Evolutionary conservation across 2,113 vertebrate species (phyloP).

Genomic region (Epinephelus fuscoguttatus): DNA sequence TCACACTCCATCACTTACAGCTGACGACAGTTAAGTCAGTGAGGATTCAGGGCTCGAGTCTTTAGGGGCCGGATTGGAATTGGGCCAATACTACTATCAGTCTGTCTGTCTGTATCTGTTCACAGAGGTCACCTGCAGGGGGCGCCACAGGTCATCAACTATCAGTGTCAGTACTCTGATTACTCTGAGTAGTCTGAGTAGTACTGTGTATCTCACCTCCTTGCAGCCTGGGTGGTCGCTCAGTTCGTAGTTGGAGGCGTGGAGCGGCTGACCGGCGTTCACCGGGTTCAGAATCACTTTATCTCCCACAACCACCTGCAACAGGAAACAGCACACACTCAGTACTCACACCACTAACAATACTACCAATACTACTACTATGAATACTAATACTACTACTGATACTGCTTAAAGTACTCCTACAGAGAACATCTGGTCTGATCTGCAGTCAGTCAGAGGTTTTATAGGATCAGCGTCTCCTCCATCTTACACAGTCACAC

Average conservation of each 20-base stretch:
- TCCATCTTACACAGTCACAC: too few relatives aligned
- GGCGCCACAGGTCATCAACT: neutral
- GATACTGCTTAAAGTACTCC: too few relatives aligned
- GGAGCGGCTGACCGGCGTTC: constrained; percentile 76
- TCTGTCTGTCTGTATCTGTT: too few relatives aligned
- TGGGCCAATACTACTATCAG: too few relatives aligned
- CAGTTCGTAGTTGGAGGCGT: constrained; percentile 77
- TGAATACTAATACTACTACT: neutral
- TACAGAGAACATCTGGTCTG: too few relatives aligned
- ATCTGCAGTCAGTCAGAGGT: too few relatives aligned
- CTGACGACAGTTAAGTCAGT: too few relatives aligned
- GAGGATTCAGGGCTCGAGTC: too few relatives aligned
- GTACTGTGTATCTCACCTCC: constrained; percentile 58
- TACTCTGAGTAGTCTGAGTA: neutral
- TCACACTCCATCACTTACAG: too few relatives aligned
- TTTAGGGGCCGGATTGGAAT: too few relatives aligned
- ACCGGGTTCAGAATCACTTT: constrained; percentile 80
- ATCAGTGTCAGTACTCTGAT: neutral
- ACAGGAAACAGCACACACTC: neutral
- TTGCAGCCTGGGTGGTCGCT: constrained; percentile 75
- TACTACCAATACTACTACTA: neutral
- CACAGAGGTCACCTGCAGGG: too few relatives aligned
- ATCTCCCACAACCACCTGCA: constrained; percentile 78
- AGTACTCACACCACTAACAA: neutral
- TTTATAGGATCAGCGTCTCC: too few relatives aligned